Evolutionary conservation across 1,140 invertebrate genomes (phyloP).

Genomic region (Panulirus ornatus): DNA sequence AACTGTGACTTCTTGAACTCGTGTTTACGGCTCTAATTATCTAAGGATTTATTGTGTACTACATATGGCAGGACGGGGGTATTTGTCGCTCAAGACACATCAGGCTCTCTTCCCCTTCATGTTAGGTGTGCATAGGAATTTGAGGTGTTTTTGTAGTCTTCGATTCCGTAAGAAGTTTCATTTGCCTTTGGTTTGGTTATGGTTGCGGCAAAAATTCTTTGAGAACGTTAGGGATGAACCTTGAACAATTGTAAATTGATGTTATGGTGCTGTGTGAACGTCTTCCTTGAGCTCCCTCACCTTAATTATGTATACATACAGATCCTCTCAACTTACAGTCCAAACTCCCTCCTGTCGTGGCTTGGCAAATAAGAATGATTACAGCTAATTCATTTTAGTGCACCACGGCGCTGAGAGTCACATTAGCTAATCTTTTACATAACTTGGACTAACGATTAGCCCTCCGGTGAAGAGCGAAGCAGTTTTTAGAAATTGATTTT

Average conservation of each 20-base stretch:
- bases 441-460: too few species aligned
- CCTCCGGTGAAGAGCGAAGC: too few species aligned
- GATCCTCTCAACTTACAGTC: conserved; percentile 39
- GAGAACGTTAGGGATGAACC: too few species aligned
- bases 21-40: not conserved
- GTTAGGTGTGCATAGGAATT: too few species aligned
- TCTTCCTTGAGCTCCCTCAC: not conserved
- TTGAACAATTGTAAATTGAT: too few species aligned
- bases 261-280: too few species aligned
- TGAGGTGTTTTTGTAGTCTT: too few species aligned
- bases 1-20: not conserved
- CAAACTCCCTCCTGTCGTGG: conserved; percentile 24
- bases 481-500: too few species aligned
- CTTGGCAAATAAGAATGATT: conserved; percentile 23
- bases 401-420: not conserved
- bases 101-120: not conserved
- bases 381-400: conserved; percentile 40
- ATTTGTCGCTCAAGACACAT: not conserved
- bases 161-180: too few species aligned
- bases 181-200: too few species aligned
- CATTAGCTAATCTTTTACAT: too few species aligned
- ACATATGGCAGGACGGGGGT: not conserved
- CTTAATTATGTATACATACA: conserved; percentile 44
- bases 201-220: too few species aligned
- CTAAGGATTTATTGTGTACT: not conserved